phyloP scores from a whole-genome alignment of 2,113 vertebrate genomes.

The Erpornis zantholeuca region DNA sequence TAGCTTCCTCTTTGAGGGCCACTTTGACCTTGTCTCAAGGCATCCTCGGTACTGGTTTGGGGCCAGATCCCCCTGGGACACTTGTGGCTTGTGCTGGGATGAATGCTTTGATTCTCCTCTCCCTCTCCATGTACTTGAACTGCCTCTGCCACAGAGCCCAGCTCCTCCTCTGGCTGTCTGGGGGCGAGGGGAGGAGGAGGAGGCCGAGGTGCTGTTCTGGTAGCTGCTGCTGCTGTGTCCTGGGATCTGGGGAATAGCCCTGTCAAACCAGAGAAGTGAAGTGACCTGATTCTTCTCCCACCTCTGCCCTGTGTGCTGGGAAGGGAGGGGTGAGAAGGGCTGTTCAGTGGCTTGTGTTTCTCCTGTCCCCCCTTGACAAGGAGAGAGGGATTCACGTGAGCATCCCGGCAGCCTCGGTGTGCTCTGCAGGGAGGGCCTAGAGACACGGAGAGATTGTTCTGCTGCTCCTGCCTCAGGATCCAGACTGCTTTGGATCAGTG shows the following conservation, averaged over 20 bases:
- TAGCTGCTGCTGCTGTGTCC: background rate
- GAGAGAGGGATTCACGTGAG: fast-evolving
- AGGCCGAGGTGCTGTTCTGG: background rate
- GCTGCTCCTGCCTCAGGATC: background rate
- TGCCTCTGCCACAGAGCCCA: background rate
- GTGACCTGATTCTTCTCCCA: background rate
- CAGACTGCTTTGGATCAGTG: background rate
- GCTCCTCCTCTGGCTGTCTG: background rate
- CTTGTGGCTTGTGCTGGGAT: background rate
- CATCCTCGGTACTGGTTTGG: background rate
- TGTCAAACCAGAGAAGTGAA: background rate
- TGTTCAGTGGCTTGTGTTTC: background rate
- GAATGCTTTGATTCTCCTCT: background rate
- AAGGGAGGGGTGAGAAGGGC: background rate
- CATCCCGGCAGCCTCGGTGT: fast-evolving
- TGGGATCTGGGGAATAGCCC: background rate
- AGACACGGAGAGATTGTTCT: background rate
- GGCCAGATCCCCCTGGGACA: no score
- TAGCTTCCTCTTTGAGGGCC: background rate
- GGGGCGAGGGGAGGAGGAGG: background rate
- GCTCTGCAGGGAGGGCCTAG: background rate
- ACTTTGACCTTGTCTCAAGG: background rate
- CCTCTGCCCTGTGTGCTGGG: background rate
- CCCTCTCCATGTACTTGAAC: background rate
- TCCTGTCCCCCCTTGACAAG: fast-evolving